phyloP scores from a whole-genome alignment of 2,888 invertebrate species.

The Pardosa pseudoannulata region DNA sequence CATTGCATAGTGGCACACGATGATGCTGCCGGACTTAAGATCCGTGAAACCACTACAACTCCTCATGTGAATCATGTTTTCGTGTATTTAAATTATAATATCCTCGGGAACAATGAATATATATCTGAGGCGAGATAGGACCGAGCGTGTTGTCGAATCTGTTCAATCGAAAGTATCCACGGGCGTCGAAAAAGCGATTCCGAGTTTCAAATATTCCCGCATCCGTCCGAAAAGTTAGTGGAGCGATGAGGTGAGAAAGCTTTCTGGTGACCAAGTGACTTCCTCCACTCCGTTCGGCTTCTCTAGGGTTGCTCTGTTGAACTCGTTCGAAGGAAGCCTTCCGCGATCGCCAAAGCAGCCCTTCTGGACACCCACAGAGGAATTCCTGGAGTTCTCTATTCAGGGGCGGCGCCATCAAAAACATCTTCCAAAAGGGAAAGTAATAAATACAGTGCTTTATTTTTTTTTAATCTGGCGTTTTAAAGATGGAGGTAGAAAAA shows the following conservation, averaged over 20 bases:
- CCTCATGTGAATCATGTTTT: conserved; percentile 71
- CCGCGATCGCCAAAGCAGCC: conserved; percentile 26
- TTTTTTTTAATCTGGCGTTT: too few relatives aligned
- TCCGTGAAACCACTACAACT: conserved; percentile 72
- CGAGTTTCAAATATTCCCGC: conserved; percentile 28
- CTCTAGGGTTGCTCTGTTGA: conserved; percentile 52
- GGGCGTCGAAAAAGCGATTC: conserved; percentile 29
- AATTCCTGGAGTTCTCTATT: too few relatives aligned
- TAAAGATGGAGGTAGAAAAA: too few relatives aligned
- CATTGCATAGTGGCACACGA: conserved; percentile 73
- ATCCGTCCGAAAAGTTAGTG: conserved; percentile 44
- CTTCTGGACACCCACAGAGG: too few relatives aligned
- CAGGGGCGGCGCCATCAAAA: too few relatives aligned
- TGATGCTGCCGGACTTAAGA: conserved; percentile 72
- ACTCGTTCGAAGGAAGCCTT: too few relatives aligned
- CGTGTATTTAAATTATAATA: conserved; percentile 3
- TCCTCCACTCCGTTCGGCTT: conserved; percentile 29
- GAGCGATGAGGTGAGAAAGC: conserved; percentile 18
- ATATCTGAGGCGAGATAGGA: not conserved
- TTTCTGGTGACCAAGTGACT: not conserved
- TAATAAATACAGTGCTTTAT: too few relatives aligned
- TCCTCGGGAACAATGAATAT: too few relatives aligned
- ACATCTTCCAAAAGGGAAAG: too few relatives aligned
- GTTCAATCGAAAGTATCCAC: conserved; percentile 34
- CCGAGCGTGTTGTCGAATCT: not conserved